Percentiles rank a stretch among this genome's conserved stretches.
Evolutionary conservation across 1,140 invertebrate genomes (phyloP).

Genomic region (Ceratina japonica): DNA sequence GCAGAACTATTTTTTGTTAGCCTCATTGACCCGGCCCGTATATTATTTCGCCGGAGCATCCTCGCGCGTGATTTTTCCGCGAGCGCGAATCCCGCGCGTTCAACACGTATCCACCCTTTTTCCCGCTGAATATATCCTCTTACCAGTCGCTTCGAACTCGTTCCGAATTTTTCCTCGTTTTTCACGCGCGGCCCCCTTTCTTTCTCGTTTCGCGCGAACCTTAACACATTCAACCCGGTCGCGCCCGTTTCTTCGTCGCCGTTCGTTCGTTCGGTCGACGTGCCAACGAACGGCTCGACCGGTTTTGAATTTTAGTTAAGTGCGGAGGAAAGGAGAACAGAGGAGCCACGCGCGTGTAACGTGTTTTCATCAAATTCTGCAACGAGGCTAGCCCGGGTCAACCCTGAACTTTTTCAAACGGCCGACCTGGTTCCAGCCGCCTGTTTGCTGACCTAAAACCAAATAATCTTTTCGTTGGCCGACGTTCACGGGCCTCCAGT

Average conservation of each 20-base stretch:
- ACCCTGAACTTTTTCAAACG: conserved; percentile 37
- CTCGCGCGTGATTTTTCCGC: conserved; percentile 16
- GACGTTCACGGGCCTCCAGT: conserved; percentile 13
- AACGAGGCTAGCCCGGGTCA: conserved; percentile 9
- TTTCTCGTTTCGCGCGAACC: not conserved
- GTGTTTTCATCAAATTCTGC: conserved; percentile 28
- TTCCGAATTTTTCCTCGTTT: conserved; percentile 42
- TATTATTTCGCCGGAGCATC: conserved; percentile 40
- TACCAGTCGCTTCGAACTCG: conserved; percentile 10
- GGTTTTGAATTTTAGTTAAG: conserved; percentile 10
- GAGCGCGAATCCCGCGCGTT: conserved; percentile 14
- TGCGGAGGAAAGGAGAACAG: not conserved
- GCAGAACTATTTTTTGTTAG: conserved; percentile 33
- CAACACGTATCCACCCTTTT: not conserved
- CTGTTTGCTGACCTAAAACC: conserved; percentile 48
- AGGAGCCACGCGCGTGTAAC: not conserved
- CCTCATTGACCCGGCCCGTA: conserved; percentile 37
- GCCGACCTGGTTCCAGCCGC: conserved; percentile 17
- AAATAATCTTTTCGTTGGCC: conserved; percentile 51
- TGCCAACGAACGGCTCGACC: not conserved
- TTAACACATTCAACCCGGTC: not conserved
- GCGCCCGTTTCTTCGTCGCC: not conserved
- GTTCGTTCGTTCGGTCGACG: not conserved
- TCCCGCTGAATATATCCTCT: conserved; percentile 8
- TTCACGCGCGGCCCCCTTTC: not conserved